Evolutionary conservation across 1,140 invertebrate species (phyloP), one percentile per base, ranked within the genome.

Genomic region (Brachionus koreanus): DNA sequence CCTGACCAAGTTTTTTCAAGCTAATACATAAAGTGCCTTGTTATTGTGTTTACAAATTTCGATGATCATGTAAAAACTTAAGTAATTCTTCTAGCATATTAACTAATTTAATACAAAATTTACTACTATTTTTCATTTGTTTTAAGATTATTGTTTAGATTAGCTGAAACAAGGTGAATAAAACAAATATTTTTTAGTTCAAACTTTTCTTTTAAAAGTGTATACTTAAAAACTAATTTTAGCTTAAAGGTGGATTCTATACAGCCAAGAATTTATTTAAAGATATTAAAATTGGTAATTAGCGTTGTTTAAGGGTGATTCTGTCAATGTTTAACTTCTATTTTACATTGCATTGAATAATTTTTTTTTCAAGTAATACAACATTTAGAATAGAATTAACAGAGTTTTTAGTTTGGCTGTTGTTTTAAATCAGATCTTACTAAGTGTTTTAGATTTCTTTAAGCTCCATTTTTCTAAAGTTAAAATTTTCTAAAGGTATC

Each of bases 131-230:
- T 57, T 57, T 57, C 49, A 57, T 57, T 57, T 57, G 49, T 57
- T 57, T 57, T 57, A 57, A 57, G 49, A 57, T 57, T 57, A 57
- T 57, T 57, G 49, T 57, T 57, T 57, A 57, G 49, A 57, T 57
- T 57, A 57, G 49, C 49, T 57, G 49, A n/a, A 19, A 57, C 49
- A 57, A 57, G 49, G 49, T 57, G 49, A 57, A 23, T 9, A 57
- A 57, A 57, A 57, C 49, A 57, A 57, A 57, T 57, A 57, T 25
- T 57, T 57, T 57, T 29, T 25, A 13, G 12, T 42, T 42, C 1
- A 57, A 57, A 9, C 19, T 57, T 57, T 57, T 19, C 16, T 57
- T 57, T 57, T 57, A 57, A 57, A 57, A 57, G n/a, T 57, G 3
- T 25, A 57, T 9, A 57, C 49, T 57, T 57, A 23, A 25, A 57